phyloP scores from a whole-genome alignment of 2,797 vertebrate species.

The Melanotaenia nigrans region DNA sequence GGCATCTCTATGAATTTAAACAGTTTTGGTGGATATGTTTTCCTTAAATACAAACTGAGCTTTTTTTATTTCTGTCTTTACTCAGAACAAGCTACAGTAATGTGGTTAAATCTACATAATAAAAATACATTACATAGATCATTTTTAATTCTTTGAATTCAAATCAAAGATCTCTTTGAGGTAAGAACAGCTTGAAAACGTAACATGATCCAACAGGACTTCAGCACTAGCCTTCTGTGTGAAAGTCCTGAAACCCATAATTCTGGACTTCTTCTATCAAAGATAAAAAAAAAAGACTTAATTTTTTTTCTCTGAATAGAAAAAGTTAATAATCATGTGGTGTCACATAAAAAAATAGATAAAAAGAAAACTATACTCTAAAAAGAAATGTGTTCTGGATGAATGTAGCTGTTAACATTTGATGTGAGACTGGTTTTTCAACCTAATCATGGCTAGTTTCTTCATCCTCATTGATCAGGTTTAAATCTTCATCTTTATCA shows the following conservation, averaged over 20 bases:
- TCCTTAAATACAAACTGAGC: not conserved
- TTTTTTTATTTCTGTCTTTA: not conserved
- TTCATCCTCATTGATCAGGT: slow-evolving; percentile 59
- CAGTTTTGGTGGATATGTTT: not conserved
- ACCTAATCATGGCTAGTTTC: slow-evolving; percentile 22
- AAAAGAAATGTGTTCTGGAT: slow-evolving; percentile 12
- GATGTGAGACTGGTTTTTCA: not conserved
- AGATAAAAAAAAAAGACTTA: not conserved
- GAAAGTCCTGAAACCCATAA: not conserved
- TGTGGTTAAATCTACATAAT: not conserved
- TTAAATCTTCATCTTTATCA: slow-evolving; percentile 59
- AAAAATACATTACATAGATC: not conserved
- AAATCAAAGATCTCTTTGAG: not conserved
- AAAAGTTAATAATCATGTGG: not conserved
- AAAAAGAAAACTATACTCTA: slow-evolving; percentile 2
- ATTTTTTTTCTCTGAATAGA: not conserved
- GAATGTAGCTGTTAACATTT: not conserved
- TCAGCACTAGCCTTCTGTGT: too few relatives aligned
- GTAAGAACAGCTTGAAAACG: too few relatives aligned
- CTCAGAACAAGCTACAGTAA: too few relatives aligned
- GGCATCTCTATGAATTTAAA: not conserved
- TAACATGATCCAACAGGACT: too few relatives aligned
- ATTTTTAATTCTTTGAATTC: not conserved
- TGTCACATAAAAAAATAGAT: not conserved
- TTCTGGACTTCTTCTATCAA: not conserved